phyloP scores from a whole-genome alignment of 1,140 invertebrate genomes.

The Cheumatopsyche charites region DNA sequence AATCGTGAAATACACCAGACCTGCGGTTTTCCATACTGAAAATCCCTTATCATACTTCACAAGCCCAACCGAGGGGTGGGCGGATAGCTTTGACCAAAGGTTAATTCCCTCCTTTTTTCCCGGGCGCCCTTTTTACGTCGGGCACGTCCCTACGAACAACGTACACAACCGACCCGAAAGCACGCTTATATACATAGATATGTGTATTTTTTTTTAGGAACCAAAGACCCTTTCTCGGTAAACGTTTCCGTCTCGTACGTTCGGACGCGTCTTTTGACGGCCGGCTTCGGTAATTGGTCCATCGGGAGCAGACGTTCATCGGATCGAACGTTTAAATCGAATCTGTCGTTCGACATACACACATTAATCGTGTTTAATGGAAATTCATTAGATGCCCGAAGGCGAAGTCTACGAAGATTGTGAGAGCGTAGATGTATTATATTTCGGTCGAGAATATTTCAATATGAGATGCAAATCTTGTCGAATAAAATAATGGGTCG shows the following conservation, averaged over 20 bases:
- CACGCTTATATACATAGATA: neutral
- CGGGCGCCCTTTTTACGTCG: neutral
- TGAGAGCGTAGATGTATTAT: no score
- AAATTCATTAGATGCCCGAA: conserved; percentile 15
- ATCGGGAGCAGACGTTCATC: neutral
- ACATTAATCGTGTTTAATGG: neutral
- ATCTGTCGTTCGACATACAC: neutral
- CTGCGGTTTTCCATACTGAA: neutral
- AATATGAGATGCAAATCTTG: no score
- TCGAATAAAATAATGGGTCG: no score
- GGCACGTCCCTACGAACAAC: no score
- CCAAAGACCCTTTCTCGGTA: neutral
- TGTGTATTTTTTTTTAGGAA: neutral
- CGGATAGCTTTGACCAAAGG: neutral
- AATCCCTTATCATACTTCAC: conserved; percentile 4
- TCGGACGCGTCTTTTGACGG: neutral
- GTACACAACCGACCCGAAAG: neutral
- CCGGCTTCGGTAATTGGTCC: neutral
- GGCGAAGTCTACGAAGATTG: no score
- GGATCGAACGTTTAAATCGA: neutral
- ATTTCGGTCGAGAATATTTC: no score
- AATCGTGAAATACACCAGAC: no score
- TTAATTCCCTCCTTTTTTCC: conserved; percentile 6
- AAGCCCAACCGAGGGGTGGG: neutral
- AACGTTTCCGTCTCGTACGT: conserved; percentile 5